phyloP scores from a whole-genome alignment of 35 echinoderm and acorn worm species.

The Heliocidaris erythrogramma region DNA sequence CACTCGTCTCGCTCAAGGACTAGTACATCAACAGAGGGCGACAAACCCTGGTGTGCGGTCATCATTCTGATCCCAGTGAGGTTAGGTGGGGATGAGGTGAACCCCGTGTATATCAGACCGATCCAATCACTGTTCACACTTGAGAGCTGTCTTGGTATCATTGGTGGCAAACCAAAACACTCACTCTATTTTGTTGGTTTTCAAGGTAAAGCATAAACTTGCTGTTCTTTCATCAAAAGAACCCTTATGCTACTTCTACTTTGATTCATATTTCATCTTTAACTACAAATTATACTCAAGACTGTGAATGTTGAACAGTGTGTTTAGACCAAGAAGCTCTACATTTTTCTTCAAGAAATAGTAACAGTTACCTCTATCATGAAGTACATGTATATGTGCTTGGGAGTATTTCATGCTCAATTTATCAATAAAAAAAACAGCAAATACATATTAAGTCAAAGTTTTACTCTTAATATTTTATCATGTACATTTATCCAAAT shows the following conservation, averaged over 20 bases:
- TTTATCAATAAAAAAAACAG: too few relatives aligned
- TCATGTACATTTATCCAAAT: too few relatives aligned
- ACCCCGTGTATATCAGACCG: conserved; percentile 81
- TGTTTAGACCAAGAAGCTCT: too few relatives aligned
- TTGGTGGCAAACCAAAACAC: conserved; percentile 96
- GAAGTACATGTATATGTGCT: too few relatives aligned
- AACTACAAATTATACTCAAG: too few relatives aligned
- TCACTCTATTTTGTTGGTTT: conserved; percentile 97
- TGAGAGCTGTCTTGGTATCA: conserved; percentile 92
- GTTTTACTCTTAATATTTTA: too few relatives aligned
- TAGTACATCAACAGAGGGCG: conserved; percentile 21
- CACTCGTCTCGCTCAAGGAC: background rate
- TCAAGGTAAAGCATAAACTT: conserved; percentile 76
- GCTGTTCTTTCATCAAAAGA: background rate
- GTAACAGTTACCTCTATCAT: too few relatives aligned
- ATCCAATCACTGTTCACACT: conserved; percentile 89
- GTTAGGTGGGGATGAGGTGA: conserved; percentile 92
- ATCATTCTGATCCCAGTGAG: conserved; percentile 88
- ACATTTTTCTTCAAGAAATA: too few relatives aligned
- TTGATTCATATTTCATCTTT: too few relatives aligned
- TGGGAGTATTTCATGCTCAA: too few relatives aligned
- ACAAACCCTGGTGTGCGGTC: conserved; percentile 73
- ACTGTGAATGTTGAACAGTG: too few relatives aligned
- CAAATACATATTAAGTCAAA: too few relatives aligned
- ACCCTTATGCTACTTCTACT: background rate